Percentiles rank a stretch among this genome's conserved stretches.
phyloP scores from a whole-genome alignment of 1,140 invertebrate species.

The Trichonephila inaurata region DNA sequence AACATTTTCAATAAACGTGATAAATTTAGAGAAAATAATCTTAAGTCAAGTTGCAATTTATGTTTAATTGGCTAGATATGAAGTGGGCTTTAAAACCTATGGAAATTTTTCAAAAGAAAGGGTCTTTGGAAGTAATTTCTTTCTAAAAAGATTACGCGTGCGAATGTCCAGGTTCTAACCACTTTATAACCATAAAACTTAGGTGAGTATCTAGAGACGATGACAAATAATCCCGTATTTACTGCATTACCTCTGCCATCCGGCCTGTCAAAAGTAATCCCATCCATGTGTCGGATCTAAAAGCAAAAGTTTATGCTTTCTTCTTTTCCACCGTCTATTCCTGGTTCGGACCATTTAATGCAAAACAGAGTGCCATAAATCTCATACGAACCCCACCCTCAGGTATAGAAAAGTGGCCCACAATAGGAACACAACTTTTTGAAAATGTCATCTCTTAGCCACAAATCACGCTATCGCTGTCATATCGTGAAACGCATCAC shows the following conservation, averaged over 20 bases:
- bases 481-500: slow-evolving; percentile 12
- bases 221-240: background rate
- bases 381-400: slow-evolving; percentile 14
- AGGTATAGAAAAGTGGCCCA: slow-evolving; percentile 1
- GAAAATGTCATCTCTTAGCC: background rate
- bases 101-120: no score
- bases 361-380: slow-evolving; percentile 44
- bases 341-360: slow-evolving; percentile 33
- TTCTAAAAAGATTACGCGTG: no score
- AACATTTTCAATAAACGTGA: no score
- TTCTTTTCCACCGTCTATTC: background rate
- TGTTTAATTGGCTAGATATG: no score
- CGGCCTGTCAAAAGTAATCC: slow-evolving; percentile 36
- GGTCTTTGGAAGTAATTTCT: no score
- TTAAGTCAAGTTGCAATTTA: no score
- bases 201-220: no score
- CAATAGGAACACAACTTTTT: background rate
- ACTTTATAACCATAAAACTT: no score
- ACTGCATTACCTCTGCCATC: background rate
- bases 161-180: no score
- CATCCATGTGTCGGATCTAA: background rate
- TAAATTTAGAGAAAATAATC: no score
- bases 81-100: no score
- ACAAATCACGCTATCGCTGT: slow-evolving; percentile 44
- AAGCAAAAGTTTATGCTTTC: slow-evolving; percentile 46